Evolutionary conservation across 2,888 invertebrate species (phyloP), one percentile per base, ranked within the genome.

Genomic region (Lithosia quadra): DNA sequence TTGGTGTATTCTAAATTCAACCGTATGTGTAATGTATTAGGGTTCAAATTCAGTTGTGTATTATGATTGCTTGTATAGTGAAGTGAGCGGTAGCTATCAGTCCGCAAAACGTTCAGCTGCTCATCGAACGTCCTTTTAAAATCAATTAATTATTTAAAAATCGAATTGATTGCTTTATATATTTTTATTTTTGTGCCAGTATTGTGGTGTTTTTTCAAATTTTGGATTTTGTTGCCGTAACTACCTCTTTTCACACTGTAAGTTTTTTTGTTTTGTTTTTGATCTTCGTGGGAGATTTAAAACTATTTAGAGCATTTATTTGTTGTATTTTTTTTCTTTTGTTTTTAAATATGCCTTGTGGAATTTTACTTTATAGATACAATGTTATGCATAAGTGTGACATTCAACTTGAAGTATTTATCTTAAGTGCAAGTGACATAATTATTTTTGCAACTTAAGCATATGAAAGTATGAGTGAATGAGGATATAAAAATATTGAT

Each of bases 91-190:
- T 73, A 68, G 67, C 70, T 75, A 79, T 82, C 84, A 77, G 85
- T 87, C 73, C 65, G 86, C 86, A 78, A 90, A 89, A 86, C 85
- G 88, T 87, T 84, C 87, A 82, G 79, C 81, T 75, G 83, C 77
- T 75, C 75, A 83, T 84, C 74, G 85, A 80, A 74, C 82, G 81
- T 74, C 77, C 67, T 71, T 80, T 76, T 67, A 65, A 73, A 74
- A 67, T 71, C 73, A 73, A 71, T 77, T 70, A 58, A 69, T 67
- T 39, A 63, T 71, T 80, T 78, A 71, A 73, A 75, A 77, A 66
- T 0, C n/a, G 22, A 22, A 55, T 33, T 53, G 0, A 36, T 80
- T 69, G 73, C 66, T 76, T 69, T 61, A 49, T 67, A 21, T 65
- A 72, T 74, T 76, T 33, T 34, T 49, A 65, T 64, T 69, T 63